Evolutionary conservation across 2,888 invertebrate species (phyloP).

Genomic region (Pyrgus malvae): DNA sequence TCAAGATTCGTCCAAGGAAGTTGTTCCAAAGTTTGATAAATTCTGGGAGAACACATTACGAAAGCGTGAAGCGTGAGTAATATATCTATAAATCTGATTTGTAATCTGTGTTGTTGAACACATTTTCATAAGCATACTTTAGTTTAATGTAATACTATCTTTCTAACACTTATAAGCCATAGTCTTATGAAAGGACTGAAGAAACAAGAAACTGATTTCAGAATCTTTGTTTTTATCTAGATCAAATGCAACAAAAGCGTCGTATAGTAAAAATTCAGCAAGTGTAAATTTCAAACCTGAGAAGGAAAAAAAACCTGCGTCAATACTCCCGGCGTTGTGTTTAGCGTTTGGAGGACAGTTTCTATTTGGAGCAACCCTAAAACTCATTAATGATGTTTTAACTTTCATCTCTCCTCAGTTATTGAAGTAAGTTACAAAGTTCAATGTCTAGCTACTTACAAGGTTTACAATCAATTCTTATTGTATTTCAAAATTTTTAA

Average conservation of each 20-base stretch:
- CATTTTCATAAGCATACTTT: too few species aligned
- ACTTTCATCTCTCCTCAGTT: slow-evolving; percentile 96
- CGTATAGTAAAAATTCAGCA: slow-evolving; percentile 86
- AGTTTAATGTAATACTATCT: background rate
- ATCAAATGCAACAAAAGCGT: slow-evolving; percentile 77
- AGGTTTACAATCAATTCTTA: too few species aligned
- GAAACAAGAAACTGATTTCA: too few species aligned
- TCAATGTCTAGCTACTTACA: too few species aligned
- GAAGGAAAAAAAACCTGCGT: slow-evolving; percentile 86
- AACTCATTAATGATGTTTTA: slow-evolving; percentile 90
- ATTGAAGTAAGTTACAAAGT: slow-evolving; percentile 84
- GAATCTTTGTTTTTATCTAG: slow-evolving; percentile 41
- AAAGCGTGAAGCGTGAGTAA: slow-evolving; percentile 84
- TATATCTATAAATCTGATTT: too few species aligned
- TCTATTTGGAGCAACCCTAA: slow-evolving; percentile 91
- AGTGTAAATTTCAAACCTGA: slow-evolving; percentile 88
- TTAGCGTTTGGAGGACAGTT: slow-evolving; percentile 94
- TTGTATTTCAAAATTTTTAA: too few species aligned
- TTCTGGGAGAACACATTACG: slow-evolving; percentile 88
- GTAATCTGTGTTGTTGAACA: background rate
- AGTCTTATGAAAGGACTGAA: too few species aligned
- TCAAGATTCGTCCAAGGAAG: slow-evolving; percentile 89
- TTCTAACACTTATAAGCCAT: too few species aligned
- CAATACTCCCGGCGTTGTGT: slow-evolving; percentile 91
- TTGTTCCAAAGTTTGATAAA: slow-evolving; percentile 91